Base-by-base conservation (phyloP, 2,113 vertebrate genomes). In the Nycticryphes semicollaris region DNA sequence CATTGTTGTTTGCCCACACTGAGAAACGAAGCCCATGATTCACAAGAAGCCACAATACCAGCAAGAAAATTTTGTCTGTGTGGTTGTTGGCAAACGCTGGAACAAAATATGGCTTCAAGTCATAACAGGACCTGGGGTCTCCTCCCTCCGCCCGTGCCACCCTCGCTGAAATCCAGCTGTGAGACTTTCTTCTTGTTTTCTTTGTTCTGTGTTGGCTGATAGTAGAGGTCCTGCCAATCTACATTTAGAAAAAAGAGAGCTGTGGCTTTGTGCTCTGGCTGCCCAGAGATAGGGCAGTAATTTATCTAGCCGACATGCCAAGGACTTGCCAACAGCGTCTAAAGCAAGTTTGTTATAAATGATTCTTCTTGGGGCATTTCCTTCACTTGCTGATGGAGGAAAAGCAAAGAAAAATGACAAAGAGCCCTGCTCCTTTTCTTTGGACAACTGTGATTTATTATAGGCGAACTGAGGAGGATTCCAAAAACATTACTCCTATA, bases 401-500 rank as follows among this genome's bases (percentile, higher is more conserved):
- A 80, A 90, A 89, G 68, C 37, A 83, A 84, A 91, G 79, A 37
- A 22, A 90, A 90, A 84, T 72, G 28, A 93, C 73, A 81, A 80
- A 88, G 57, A 60, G 60, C 64, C 10, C 25, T 0, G 0, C 43
- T 90, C 37, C 24, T 93, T 92, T 67, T 50, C 85, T 82, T 78
- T 25, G 9, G 77, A 92, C 92, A 81, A 94, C 75, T 87, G 90
- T 91, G 91, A 97, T 96, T 93, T 93, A 96, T 97, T 89, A 74
- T 13, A 54, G 82, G 79, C 3, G 3, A 96, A 89, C 60, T 1
- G 6, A 80, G 66, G 67, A 95, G 78, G 78, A 78, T 84, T 95
- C 84, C 81, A 84, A 76, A 74, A 90, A 47, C 79, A 77, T 78
- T 45, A 85, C 80, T 96, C 31, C 93, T 95, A 24, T 88, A 86